A percentile compares a stretch with the other conserved stretches of the same genome.
Conservation (phyloP, 2,888 invertebrate genomes). For the Diachrysia chrysitis region DNA sequence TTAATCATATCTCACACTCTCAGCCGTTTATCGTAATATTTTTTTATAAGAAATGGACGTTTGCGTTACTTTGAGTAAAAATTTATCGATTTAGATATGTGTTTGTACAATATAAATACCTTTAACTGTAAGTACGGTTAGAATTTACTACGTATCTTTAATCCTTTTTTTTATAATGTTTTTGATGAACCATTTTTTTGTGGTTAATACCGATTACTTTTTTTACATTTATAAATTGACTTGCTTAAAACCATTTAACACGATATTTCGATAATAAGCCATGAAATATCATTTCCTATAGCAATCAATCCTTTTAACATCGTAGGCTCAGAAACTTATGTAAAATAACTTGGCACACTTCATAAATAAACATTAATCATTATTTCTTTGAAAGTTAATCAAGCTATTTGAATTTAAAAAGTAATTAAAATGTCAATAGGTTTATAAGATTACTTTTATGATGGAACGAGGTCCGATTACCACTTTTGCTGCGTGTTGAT, state of each 20-base stretch:
- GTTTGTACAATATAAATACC: neutral
- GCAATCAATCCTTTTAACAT: slow-evolving; percentile 50
- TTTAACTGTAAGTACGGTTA: neutral
- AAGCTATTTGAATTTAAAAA: slow-evolving; percentile 50
- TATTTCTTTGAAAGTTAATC: slow-evolving; percentile 41
- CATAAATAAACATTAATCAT: slow-evolving; percentile 52
- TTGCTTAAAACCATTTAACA: too few relatives aligned
- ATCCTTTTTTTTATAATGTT: too few relatives aligned
- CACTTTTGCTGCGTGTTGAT: neutral
- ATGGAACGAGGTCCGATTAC: slow-evolving; percentile 19
- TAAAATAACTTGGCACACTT: slow-evolving; percentile 44
- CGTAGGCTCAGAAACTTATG: slow-evolving; percentile 29
- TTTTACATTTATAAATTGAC: too few relatives aligned
- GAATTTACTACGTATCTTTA: neutral
- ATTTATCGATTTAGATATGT: slow-evolving; percentile 23
- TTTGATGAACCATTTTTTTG: too few relatives aligned
- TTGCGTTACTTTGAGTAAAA: slow-evolving; percentile 19
- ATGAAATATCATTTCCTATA: slow-evolving; percentile 49
- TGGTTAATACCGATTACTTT: too few relatives aligned
- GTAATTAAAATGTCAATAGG: slow-evolving; percentile 50
- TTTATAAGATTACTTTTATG: slow-evolving; percentile 31
- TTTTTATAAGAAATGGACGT: slow-evolving; percentile 34
- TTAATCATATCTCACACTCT: slow-evolving; percentile 49
- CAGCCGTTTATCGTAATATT: slow-evolving; percentile 31
- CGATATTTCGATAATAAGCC: slow-evolving; percentile 39